phyloP scores from a whole-genome alignment of 64 coral and sea anemone species.

The Montipora sp. region DNA sequence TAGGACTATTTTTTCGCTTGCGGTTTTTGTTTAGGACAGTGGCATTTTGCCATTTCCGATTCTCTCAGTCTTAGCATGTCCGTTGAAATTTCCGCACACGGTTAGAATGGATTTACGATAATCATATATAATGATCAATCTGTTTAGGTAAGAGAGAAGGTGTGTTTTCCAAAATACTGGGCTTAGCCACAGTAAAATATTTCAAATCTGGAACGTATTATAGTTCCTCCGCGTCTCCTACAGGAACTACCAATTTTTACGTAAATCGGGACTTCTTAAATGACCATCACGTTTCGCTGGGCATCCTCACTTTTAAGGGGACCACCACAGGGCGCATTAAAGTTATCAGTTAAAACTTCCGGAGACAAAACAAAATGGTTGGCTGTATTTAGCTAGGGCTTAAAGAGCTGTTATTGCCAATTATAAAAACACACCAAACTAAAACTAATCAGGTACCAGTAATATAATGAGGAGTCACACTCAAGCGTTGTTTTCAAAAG shows the following conservation, averaged over 20 bases:
- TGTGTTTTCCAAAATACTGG: slow-evolving; percentile 12
- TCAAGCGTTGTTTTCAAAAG: neutral
- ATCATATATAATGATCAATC: neutral
- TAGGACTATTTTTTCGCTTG: neutral
- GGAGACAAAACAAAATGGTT: neutral
- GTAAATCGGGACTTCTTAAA: slow-evolving; percentile 2
- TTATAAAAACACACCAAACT: neutral
- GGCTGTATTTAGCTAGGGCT: slow-evolving; percentile 12
- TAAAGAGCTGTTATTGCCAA: slow-evolving; percentile 7
- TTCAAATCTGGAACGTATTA: neutral
- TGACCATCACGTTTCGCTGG: slow-evolving; percentile 8
- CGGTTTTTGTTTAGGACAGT: neutral
- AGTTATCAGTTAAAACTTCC: neutral
- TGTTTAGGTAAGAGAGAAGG: neutral
- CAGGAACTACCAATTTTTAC: neutral
- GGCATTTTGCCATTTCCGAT: neutral
- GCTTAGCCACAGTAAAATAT: neutral
- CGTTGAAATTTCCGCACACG: neutral
- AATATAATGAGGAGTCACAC: neutral
- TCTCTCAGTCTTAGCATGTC: neutral
- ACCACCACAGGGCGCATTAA: no score
- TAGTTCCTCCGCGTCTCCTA: neutral
- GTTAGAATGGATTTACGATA: neutral
- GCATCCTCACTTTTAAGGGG: neutral
- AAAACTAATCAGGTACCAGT: neutral